A percentile compares a stretch with the other conserved stretches of the same genome.
phyloP scores from a whole-genome alignment of 2,888 invertebrate species.

The Apodemia zela region DNA sequence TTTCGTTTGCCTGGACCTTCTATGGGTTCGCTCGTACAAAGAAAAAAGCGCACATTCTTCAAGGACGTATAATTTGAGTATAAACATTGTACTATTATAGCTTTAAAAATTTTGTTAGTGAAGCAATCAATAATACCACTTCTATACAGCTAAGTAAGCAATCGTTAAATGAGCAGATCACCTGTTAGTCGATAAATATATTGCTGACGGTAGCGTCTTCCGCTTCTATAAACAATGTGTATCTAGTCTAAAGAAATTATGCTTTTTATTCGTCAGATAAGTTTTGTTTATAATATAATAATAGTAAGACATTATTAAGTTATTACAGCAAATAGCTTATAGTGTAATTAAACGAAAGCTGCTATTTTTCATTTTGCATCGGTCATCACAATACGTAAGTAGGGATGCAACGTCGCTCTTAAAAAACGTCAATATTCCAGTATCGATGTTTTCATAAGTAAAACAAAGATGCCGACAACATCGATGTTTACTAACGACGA shows the following conservation, averaged over 20 bases:
- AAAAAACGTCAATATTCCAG: too few relatives aligned
- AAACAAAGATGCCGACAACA: too few relatives aligned
- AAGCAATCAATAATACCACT: neutral
- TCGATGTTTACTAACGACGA: too few relatives aligned
- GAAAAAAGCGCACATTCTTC: too few relatives aligned
- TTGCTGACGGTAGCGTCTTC: slow-evolving; percentile 3
- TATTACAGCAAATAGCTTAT: neutral
- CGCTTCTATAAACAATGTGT: neutral
- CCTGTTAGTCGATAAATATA: neutral
- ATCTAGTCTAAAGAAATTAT: neutral
- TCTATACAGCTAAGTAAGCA: neutral
- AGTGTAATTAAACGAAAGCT: neutral
- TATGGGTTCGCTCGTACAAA: too few relatives aligned
- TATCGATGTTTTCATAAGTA: too few relatives aligned
- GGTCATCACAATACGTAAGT: neutral
- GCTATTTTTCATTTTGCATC: neutral
- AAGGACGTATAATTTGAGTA: too few relatives aligned
- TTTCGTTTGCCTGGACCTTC: too few relatives aligned
- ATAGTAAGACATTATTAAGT: neutral
- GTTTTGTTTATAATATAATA: neutral
- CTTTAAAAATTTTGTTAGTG: neutral
- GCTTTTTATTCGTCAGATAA: neutral
- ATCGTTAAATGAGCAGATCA: neutral
- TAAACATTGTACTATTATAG: neutral
- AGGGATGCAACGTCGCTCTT: too few relatives aligned